A percentile compares a stretch with the other conserved stretches of the same genome.
These are phyloP conservation scores for Drosophila prosaltans DNA, from an alignment of 1,140 invertebrate genomes.

Conservation along the genomic window DNA sequence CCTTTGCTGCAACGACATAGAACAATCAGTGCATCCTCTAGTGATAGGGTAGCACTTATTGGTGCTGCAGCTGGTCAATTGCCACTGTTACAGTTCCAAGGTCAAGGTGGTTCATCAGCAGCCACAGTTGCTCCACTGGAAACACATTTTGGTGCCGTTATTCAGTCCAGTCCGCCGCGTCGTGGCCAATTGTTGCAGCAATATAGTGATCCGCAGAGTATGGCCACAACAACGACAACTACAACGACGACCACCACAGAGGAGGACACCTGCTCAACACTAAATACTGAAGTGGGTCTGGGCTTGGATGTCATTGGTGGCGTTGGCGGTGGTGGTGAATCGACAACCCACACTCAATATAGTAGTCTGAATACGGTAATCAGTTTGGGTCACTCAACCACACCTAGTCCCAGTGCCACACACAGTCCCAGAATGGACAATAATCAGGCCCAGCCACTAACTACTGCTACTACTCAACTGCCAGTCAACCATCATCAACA, in stretches of 20 bases:
- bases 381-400: slow-evolving; percentile 69
- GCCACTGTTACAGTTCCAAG: slow-evolving; percentile 39
- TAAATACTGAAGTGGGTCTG: slow-evolving; percentile 72
- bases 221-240: slow-evolving; percentile 72
- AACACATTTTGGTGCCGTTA: slow-evolving; percentile 70
- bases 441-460: slow-evolving; percentile 52
- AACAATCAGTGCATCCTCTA: slow-evolving; percentile 63
- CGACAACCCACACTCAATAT: slow-evolving; percentile 70
- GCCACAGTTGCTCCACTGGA: slow-evolving; percentile 56
- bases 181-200: slow-evolving; percentile 74
- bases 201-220: slow-evolving; percentile 78
- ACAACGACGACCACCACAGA: slow-evolving; percentile 75
- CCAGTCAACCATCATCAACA: slow-evolving; percentile 68
- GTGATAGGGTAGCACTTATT: slow-evolving; percentile 55
- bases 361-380: slow-evolving; percentile 79
- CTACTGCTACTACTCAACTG: slow-evolving; percentile 63
- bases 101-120: slow-evolving; percentile 36
- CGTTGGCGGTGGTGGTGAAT: slow-evolving; percentile 51
- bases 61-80: slow-evolving; percentile 39
- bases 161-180: slow-evolving; percentile 64
- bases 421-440: slow-evolving; percentile 62
- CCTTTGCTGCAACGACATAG: slow-evolving; percentile 73
- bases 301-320: slow-evolving; percentile 35
- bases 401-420: slow-evolving; percentile 57
- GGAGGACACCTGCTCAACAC: slow-evolving; percentile 77